These are phyloP conservation scores for Brachionus paranguensis DNA, from an alignment of 1,140 invertebrate genomes.

Conservation along the genomic window DNA sequence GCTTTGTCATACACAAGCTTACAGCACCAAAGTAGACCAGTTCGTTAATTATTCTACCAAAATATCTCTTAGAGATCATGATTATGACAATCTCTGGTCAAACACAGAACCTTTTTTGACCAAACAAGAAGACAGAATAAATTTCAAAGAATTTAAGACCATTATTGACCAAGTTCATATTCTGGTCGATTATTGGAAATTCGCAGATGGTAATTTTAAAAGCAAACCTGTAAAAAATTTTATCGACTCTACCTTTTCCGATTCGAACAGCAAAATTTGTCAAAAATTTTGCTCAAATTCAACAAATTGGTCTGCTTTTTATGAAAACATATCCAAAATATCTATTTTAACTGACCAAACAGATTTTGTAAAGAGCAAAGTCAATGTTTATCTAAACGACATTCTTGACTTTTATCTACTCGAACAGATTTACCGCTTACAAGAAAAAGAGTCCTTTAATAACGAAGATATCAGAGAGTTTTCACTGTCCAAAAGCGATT, in stretches of 20 bases:
- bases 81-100: background rate
- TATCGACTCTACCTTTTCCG: background rate
- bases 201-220: background rate
- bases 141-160: background rate
- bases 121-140: background rate
- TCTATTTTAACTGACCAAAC: background rate
- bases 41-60: background rate
- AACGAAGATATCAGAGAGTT: background rate
- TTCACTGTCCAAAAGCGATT: background rate
- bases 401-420: background rate
- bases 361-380: background rate
- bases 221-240: background rate
- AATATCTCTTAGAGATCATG: background rate
- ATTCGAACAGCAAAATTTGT: background rate
- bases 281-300: background rate
- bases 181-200: conserved; percentile 6
- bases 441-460: background rate
- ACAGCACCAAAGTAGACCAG: background rate
- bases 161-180: background rate
- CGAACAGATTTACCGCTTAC: background rate
- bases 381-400: background rate
- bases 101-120: background rate
- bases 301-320: background rate
- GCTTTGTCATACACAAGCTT: background rate
- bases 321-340: background rate